phyloP scores from a whole-genome alignment of 1,140 invertebrate genomes.

The Aphelenchoides fujianensis region DNA sequence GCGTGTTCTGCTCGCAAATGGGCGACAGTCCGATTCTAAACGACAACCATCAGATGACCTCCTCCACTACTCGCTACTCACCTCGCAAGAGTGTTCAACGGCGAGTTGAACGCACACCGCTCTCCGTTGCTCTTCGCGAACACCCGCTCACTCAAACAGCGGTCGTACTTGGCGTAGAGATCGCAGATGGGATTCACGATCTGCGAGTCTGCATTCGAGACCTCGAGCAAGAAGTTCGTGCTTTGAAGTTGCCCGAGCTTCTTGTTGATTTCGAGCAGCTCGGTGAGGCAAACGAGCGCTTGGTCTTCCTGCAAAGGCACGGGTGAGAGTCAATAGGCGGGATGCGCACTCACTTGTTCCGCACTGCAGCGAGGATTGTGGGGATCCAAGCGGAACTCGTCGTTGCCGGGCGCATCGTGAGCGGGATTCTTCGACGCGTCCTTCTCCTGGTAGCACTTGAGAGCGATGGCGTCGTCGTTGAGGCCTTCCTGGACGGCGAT shows the following conservation, averaged over 20 bases:
- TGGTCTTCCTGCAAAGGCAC: conserved; percentile 49
- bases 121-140: conserved; percentile 33
- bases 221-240: conserved; percentile 54
- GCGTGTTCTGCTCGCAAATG: conserved; percentile 50
- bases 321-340: background rate
- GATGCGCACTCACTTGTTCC: conserved; percentile 50
- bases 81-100: conserved; percentile 56
- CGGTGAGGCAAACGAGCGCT: conserved; percentile 56
- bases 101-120: conserved; percentile 59
- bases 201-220: conserved; percentile 27
- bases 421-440: conserved; percentile 9
- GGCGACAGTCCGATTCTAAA: conserved; percentile 56
- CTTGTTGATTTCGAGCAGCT: conserved; percentile 57
- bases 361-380: conserved; percentile 41
- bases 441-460: conserved; percentile 51
- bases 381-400: conserved; percentile 46
- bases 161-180: conserved; percentile 54
- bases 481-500: conserved; percentile 51
- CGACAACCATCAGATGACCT: background rate
- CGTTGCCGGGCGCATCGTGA: background rate
- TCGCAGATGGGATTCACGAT: conserved; percentile 46
- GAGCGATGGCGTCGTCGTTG: conserved; percentile 56
- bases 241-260: conserved; percentile 49
- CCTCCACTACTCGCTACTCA: background rate
- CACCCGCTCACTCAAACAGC: conserved; percentile 49